A percentile compares a stretch with the other conserved stretches of the same genome.
phyloP scores from a whole-genome alignment of 2,888 invertebrate genomes.

The Chrysina gloriosa region DNA sequence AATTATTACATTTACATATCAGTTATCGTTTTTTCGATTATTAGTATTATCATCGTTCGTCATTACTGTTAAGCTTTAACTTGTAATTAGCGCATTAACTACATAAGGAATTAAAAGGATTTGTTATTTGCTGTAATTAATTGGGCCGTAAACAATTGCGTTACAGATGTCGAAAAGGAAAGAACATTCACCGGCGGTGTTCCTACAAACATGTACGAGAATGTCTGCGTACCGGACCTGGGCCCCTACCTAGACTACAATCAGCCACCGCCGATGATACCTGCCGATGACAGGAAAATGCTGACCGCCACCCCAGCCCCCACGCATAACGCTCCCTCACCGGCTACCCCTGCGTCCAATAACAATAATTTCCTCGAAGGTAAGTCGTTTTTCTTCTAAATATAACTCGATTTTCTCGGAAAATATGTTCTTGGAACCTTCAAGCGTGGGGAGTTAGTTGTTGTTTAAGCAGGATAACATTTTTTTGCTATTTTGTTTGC shows the following conservation, averaged over 20 bases:
- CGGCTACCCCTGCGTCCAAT: slow-evolving; percentile 55
- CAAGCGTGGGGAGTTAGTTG: too few species aligned
- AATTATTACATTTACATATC: background rate
- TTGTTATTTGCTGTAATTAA: background rate
- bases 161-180: slow-evolving; percentile 83
- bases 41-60: background rate
- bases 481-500: too few species aligned
- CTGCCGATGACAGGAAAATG: slow-evolving; percentile 62
- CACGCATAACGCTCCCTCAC: slow-evolving; percentile 62
- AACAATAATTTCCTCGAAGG: slow-evolving; percentile 69
- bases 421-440: too few species aligned
- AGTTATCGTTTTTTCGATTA: slow-evolving; percentile 1
- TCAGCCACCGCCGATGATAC: slow-evolving; percentile 61
- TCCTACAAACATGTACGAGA: slow-evolving; percentile 83
- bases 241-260: slow-evolving; percentile 74
- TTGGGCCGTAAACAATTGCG: background rate
- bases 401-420: background rate
- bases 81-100: slow-evolving; percentile 1
- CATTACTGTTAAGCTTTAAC: background rate
- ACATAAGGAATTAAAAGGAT: background rate
- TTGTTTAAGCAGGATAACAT: too few species aligned
- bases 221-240: slow-evolving; percentile 82
- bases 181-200: slow-evolving; percentile 73
- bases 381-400: slow-evolving; percentile 61
- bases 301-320: slow-evolving; percentile 64